Base-by-base conservation (phyloP, 2,113 vertebrate species). In the Oreochromis spilurus region DNA sequence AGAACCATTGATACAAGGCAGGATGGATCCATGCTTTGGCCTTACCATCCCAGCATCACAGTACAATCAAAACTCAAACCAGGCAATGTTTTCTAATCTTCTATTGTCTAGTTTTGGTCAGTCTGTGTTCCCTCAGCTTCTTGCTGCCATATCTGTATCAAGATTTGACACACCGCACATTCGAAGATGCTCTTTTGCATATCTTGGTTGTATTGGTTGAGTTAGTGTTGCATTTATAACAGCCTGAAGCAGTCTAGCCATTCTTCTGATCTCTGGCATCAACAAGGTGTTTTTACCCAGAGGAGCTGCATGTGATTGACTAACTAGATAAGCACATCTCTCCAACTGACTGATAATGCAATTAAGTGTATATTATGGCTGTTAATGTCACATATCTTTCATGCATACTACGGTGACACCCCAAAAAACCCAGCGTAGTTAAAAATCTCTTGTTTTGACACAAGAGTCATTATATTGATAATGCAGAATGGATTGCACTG, bases 371-470 rank as follows among this genome's bases (percentile, higher is more conserved):
- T 29, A 50, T 75, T 50, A 48, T 75, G 24, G 29, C 62, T 55
- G 52, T 24, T 53, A 79, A 43, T 75, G 70, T 86, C 85, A 90
- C 26, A 26, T 62, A 79, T 82, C 5, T 82, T 54, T 31, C 36
- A 26, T 70, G 60, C 70, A 26, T 19, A 26, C 21, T 87, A 40
- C 65, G 19, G 58, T 48, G n/a, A 55, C 40, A 62, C 34, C 21
- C 31, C 34, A 0, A 17, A 48, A 79, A 48, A 40, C 1, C 1
- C 58, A 10, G 4, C 11, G 5, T 38, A 31, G 12, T 62, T 80
- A 87, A 57, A 78, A n/a, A 13, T 40, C 9, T 67, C 8, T 24
- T 77, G 82, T 86, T 92, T 89, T 79, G 87, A 85, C 38, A 58
- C n/a, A 40, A 29, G 12, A 5, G 38, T 84, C 5, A 77, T 81